Percentiles rank a stretch among this genome's conserved stretches.
phyloP scores from a whole-genome alignment of 2,797 vertebrate species.

The Fratercula arctica region DNA sequence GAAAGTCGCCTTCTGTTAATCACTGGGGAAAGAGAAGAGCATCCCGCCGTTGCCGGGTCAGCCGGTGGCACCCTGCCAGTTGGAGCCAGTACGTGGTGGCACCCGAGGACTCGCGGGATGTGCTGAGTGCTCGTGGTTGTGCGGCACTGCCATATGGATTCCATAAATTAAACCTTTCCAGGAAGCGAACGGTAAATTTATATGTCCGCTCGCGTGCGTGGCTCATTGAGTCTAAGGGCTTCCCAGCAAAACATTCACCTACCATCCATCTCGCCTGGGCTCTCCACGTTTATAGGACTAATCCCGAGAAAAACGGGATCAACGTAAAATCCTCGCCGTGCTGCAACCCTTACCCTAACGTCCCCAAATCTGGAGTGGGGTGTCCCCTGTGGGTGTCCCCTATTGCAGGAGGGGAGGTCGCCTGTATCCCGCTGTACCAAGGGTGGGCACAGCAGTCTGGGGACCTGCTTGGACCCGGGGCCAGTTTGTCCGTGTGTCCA shows the following conservation, averaged over 20 bases:
- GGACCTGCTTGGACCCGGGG: fast-evolving
- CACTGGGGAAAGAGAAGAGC: not conserved
- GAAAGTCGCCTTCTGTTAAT: not conserved
- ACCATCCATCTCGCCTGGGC: not conserved
- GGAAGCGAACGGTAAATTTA: conserved; percentile 60
- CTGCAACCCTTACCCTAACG: not conserved
- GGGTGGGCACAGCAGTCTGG: fast-evolving
- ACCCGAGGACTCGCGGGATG: conserved; percentile 32
- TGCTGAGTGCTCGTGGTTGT: not conserved
- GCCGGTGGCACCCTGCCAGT: not conserved
- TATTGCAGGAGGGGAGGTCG: not conserved
- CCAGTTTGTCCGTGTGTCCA: fast-evolving
- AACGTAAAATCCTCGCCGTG: not conserved
- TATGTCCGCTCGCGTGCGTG: not conserved
- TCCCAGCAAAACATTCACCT: not conserved
- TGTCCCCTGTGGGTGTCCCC: not conserved
- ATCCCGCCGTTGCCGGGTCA: not conserved
- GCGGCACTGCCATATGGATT: conserved; percentile 66
- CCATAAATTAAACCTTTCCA: conserved; percentile 74
- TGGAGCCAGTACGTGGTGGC: conserved; percentile 32
- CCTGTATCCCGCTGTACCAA: fast-evolving
- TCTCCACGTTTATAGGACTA: not conserved
- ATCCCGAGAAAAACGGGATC: not conserved
- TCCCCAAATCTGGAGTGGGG: fast-evolving
- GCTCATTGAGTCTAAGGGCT: conserved; percentile 35